A percentile compares a stretch with the other conserved stretches of the same genome.
These are phyloP conservation scores for Drosophila ananassae DNA, from an alignment of 1,140 invertebrate species.

Conservation along the genomic window DNA sequence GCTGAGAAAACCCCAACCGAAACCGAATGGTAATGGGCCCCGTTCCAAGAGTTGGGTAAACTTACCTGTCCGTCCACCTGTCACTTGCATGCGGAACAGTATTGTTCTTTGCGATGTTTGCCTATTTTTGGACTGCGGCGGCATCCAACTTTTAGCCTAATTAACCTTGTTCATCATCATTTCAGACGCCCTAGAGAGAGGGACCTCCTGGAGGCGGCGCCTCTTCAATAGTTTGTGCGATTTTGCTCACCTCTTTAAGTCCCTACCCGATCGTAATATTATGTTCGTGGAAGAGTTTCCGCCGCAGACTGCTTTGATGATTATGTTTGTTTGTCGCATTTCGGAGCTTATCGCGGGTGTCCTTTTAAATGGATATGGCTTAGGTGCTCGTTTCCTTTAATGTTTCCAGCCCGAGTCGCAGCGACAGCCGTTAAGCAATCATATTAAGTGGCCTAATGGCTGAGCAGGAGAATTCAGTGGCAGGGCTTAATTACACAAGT, in stretches of 20 bases:
- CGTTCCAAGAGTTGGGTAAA: constrained; percentile 12
- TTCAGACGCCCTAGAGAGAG: background rate
- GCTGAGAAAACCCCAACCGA: constrained; percentile 19
- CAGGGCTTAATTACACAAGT: constrained; percentile 37
- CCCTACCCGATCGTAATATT: constrained; percentile 5
- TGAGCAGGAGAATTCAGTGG: constrained; percentile 12
- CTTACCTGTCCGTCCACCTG: constrained; percentile 34
- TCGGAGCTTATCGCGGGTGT: constrained; percentile 26
- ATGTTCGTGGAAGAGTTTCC: background rate
- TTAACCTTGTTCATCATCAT: constrained; percentile 33
- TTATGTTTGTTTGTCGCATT: constrained; percentile 37
- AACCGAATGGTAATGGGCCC: constrained; percentile 6
- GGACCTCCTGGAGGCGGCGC: background rate
- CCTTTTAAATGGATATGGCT: constrained; percentile 42
- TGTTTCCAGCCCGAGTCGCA: constrained; percentile 2
- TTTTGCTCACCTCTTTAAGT: constrained; percentile 13
- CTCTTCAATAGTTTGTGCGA: constrained; percentile 13
- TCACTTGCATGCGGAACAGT: constrained; percentile 23
- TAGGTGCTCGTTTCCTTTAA: constrained; percentile 36
- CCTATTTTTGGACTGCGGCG: constrained; percentile 26
- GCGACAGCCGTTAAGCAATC: constrained; percentile 56
- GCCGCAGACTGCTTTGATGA: constrained; percentile 9
- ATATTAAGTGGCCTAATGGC: constrained; percentile 54
- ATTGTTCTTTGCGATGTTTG: constrained; percentile 27
- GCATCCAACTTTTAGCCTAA: constrained; percentile 14